Evolutionary conservation across 2,797 vertebrate genomes (phyloP).

Genomic region (Smutsia temminckii): DNA sequence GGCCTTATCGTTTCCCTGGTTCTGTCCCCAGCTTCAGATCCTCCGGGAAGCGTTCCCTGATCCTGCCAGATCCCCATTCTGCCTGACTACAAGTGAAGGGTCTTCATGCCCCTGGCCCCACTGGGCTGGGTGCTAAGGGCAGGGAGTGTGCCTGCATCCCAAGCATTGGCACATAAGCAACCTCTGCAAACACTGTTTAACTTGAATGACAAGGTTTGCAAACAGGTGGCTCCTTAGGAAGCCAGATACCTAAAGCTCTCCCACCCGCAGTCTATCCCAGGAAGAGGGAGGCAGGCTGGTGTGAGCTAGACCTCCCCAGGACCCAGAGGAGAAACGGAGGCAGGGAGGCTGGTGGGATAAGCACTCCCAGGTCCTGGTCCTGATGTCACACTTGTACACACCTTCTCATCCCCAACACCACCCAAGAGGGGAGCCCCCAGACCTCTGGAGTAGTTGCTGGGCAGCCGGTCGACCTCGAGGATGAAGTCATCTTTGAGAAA

Average conservation of each 20-base stretch:
- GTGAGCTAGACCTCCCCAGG: not conserved
- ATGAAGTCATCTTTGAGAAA: conserved; percentile 98
- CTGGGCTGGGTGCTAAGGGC: not conserved
- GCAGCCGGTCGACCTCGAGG: conserved; percentile 94
- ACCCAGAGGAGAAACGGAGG: not conserved
- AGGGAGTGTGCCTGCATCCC: not conserved
- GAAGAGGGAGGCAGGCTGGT: not conserved
- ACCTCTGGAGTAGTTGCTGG: conserved; percentile 85
- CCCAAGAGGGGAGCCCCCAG: not conserved
- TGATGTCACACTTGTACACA: too few relatives aligned
- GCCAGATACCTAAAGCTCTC: not conserved
- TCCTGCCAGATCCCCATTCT: not conserved
- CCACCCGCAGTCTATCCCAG: not conserved
- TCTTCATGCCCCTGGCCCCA: not conserved
- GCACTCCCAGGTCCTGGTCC: not conserved
- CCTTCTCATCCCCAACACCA: not conserved
- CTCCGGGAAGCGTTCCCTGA: not conserved
- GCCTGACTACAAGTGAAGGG: not conserved
- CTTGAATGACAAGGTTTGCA: not conserved
- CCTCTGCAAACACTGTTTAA: not conserved
- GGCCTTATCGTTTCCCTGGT: not conserved
- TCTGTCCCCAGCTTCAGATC: not conserved
- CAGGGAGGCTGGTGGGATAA: not conserved
- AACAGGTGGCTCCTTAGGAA: not conserved
- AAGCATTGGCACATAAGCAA: not conserved